phyloP scores from a whole-genome alignment of 2,113 vertebrate genomes.

The Hystrix cristata region DNA sequence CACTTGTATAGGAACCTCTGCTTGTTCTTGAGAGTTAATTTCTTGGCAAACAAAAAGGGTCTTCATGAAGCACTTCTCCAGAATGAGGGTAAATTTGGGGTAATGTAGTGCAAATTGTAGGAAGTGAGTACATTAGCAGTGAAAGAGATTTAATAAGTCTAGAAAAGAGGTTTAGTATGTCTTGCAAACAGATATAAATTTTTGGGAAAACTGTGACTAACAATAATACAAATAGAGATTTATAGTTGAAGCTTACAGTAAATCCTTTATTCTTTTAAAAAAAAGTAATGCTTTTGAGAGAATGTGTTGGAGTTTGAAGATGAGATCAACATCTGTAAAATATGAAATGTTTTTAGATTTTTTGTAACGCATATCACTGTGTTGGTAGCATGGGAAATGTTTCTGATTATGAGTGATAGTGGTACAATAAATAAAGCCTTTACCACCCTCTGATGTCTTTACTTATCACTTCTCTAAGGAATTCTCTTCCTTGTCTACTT shows the following conservation, averaged over 20 bases:
- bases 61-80: slow-evolving; percentile 65
- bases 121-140: slow-evolving; percentile 66
- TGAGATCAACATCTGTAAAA: neutral
- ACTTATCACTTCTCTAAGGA: neutral
- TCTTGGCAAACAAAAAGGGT: slow-evolving; percentile 78
- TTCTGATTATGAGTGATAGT: neutral
- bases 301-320: neutral
- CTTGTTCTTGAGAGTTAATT: slow-evolving; percentile 76
- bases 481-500: neutral
- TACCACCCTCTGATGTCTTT: neutral
- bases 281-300: neutral
- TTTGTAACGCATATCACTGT: neutral
- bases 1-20: slow-evolving; percentile 76
- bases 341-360: neutral
- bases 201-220: neutral
- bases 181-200: slow-evolving; percentile 27
- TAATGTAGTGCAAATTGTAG: slow-evolving; percentile 72
- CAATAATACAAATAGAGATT: slow-evolving; percentile 25
- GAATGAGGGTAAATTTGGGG: slow-evolving; percentile 74
- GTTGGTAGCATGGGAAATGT: neutral
- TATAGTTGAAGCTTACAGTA: neutral
- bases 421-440: slow-evolving; percentile 29
- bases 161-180: slow-evolving; percentile 45
- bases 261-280: neutral
- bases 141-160: slow-evolving; percentile 58